These are phyloP conservation scores for Netelia fuscicornis DNA, from an alignment of 2,888 invertebrate species.

Conservation along the genomic window DNA sequence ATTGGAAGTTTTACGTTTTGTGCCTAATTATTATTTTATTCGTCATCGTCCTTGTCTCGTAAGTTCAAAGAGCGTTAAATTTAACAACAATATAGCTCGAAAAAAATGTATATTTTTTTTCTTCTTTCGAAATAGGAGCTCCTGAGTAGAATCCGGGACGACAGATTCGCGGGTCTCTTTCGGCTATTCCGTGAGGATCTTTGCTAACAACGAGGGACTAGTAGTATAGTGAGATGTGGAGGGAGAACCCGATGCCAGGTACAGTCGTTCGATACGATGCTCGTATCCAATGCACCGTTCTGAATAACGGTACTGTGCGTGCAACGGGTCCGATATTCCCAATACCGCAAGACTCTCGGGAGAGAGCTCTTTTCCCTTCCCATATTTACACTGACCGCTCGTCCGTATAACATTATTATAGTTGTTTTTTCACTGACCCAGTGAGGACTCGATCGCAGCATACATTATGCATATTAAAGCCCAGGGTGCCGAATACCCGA, in stretches of 20 bases:
- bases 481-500: not conserved
- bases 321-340: constrained; percentile 67
- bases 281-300: constrained; percentile 74
- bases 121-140: too few species aligned
- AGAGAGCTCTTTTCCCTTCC: constrained; percentile 20
- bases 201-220: not conserved
- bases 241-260: not conserved
- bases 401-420: constrained; percentile 25
- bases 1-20: too few species aligned
- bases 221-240: not conserved
- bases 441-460: constrained; percentile 20
- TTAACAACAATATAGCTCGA: too few species aligned
- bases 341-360: constrained; percentile 39
- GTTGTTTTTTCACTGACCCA: constrained; percentile 37
- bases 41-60: too few species aligned
- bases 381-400: not conserved
- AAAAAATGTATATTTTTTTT: too few species aligned
- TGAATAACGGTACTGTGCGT: constrained; percentile 76
- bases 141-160: not conserved
- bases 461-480: not conserved
- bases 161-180: not conserved
- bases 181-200: not conserved
- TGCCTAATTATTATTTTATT: too few species aligned
- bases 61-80: too few species aligned
- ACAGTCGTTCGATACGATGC: constrained; percentile 33